A percentile compares a stretch with the other conserved stretches of the same genome.
These are phyloP conservation scores for Eledona agricola DNA, from an alignment of 2,888 invertebrate species.

Conservation along the genomic window DNA sequence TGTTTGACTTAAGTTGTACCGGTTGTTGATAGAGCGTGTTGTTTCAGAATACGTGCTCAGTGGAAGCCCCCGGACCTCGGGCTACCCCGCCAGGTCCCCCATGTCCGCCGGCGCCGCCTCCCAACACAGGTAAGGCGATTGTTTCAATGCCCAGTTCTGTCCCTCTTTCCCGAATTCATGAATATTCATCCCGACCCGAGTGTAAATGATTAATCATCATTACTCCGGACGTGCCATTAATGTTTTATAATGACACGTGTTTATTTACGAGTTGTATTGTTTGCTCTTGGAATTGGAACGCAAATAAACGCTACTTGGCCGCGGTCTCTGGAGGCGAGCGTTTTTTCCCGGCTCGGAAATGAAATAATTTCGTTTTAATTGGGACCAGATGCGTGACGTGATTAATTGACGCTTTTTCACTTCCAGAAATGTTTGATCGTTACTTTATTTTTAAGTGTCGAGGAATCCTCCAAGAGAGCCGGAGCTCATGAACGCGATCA, in stretches of 20 bases:
- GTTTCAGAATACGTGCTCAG: constrained; percentile 67
- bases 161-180: constrained; percentile 47
- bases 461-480: constrained; percentile 1
- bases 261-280: constrained; percentile 56
- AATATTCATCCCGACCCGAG: constrained; percentile 57
- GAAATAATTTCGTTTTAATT: constrained; percentile 34
- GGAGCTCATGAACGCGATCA: constrained; percentile 11
- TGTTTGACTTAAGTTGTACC: constrained; percentile 35
- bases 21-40: constrained; percentile 39
- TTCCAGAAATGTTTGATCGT: constrained; percentile 28
- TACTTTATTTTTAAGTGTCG: constrained; percentile 21
- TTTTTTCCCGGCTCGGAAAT: constrained; percentile 19
- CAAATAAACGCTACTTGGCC: constrained; percentile 35
- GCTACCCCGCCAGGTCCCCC: constrained; percentile 64
- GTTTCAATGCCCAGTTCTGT: constrained; percentile 9
- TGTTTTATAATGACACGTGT: constrained; percentile 61
- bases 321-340: constrained; percentile 3
- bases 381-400: constrained; percentile 33
- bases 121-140: constrained; percentile 64
- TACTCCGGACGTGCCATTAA: constrained; percentile 60
- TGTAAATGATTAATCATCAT: constrained; percentile 62
- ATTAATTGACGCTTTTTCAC: constrained; percentile 33
- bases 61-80: constrained; percentile 65
- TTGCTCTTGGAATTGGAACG: constrained; percentile 47
- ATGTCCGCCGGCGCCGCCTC: constrained; percentile 57